phyloP scores from a whole-genome alignment of 2,797 vertebrate species.

The Arrhamphus sclerolepis region DNA sequence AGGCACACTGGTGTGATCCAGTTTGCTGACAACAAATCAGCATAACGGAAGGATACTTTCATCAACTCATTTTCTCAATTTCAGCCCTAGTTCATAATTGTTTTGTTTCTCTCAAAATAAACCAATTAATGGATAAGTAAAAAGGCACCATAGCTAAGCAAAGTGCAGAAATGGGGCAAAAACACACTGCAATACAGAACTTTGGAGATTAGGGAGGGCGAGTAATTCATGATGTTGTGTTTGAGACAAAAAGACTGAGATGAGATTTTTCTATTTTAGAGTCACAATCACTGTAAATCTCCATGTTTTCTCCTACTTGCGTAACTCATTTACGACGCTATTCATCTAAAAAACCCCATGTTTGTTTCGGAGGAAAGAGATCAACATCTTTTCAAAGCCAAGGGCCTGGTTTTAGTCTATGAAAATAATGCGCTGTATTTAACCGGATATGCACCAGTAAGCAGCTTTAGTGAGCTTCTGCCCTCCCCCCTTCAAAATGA shows the following conservation, averaged over 20 bases:
- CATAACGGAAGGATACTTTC: slow-evolving; percentile 39
- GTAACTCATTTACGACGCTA: background rate
- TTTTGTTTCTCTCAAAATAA: slow-evolving; percentile 46
- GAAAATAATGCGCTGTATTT: slow-evolving; percentile 55
- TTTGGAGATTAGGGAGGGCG: background rate
- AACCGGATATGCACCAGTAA: slow-evolving; percentile 61
- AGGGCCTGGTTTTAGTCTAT: slow-evolving; percentile 30
- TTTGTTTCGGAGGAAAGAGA: slow-evolving; percentile 38
- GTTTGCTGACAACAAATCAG: slow-evolving; percentile 50
- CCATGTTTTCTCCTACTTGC: slow-evolving; percentile 17
- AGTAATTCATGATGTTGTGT: slow-evolving; percentile 3
- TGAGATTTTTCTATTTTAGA: too few species aligned
- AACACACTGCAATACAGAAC: slow-evolving; percentile 6
- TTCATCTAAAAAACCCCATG: slow-evolving; percentile 22
- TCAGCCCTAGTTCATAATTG: slow-evolving; percentile 50
- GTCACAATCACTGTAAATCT: slow-evolving; percentile 19
- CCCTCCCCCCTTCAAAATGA: slow-evolving; percentile 42
- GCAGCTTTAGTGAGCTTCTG: slow-evolving; percentile 52
- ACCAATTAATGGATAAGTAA: slow-evolving; percentile 3
- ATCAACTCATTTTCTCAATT: slow-evolving; percentile 63
- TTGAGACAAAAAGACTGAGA: background rate
- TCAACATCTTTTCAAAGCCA: slow-evolving; percentile 11
- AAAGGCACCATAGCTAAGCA: slow-evolving; percentile 34
- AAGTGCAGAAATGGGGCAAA: slow-evolving; percentile 30
- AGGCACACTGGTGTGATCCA: slow-evolving; percentile 51